Base-by-base conservation (phyloP, 2,888 invertebrate genomes). In the Mythimna albipuncta region DNA sequence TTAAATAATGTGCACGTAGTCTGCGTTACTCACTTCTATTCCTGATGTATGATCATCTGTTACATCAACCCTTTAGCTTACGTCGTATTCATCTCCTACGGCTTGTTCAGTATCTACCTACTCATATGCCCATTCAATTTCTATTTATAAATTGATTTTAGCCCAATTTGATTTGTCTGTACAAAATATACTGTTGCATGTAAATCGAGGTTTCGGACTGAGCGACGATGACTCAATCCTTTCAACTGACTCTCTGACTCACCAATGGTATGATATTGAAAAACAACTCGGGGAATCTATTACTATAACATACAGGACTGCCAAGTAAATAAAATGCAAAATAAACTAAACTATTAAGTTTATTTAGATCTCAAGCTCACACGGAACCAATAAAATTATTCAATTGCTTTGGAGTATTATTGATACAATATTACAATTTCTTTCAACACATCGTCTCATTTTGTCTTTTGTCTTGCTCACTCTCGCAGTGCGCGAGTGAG, bases 401-500 rank as follows among this genome's bases (percentile, higher is more conserved):
- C 70, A 79, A 77, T 79, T 79, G 82, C 71, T 80, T 74, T 76
- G 62, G 86, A 84, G 86, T 85, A 86, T 83, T 86, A 86, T 82
- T 68, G 78, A 81, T 72, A 86, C 75, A 83, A 70, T 75, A 82
- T 84, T 77, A 85, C 81, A 77, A 86, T 79, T 79, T 86, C 70
- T 82, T 80, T 84, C 74, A 79, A 86, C 75, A 83, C 73, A 77
- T 83, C 57, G 75, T 81, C 72, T 84, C 79, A 73, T 71, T 71
- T 75, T 72, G 76, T 77, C 74, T 87, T 70, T 69, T 69, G 52
- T 82, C 83, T 82, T 88, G 79, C 79, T 89, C 86, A 70, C 80
- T 75, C 82, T 71, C 74, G 63, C 57, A 71, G 69, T 61, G 89
- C 72, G 85, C 75, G 88, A 93, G 86, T 82, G 87, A 82, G 81